Evolutionary conservation across 2,888 invertebrate species (phyloP), one percentile per base, ranked within the genome.

Genomic region (Protophormia terraenovae): DNA sequence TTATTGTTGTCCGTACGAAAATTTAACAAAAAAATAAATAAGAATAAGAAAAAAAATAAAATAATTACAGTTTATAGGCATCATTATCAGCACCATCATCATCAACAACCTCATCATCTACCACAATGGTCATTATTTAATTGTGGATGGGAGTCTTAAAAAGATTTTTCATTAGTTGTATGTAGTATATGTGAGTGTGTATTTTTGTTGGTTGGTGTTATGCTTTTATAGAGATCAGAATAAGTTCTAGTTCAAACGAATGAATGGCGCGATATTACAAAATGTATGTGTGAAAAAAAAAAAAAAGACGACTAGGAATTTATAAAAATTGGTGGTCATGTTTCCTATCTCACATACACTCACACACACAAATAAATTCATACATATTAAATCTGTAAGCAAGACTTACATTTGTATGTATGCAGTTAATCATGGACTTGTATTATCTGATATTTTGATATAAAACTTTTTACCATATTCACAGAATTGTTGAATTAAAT

Each of bases 51-150:
- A 35, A 69, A 16, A 35, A 66, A 72, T 77, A 2, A 47, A 67
- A 73, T 81, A 81, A 85, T 85, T 85, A 85, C 58, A 77, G 84
- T 81, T 78, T 78, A 53, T 69, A 53, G 78, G 35, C 81, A 67
- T 67, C 77, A 77, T 72, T 67, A 84, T 81, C 72, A 67, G 38
- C 72, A 80, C 24, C 76, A 47, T 22, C 71, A 58, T 62, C 71
- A 76, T 35, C 58, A 45, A 50, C 53, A 76, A 62, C 53, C 55
- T 67, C 53, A 45, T 60, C n/a, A n/a, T n/a, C n/a, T n/a, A n/a
- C 50, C 53, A 64, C 60, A 47, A 35, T 60, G 60, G 73, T 81
- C 73, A 73, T 73, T 81, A 84, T 77, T 80, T 73, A 84, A 84
- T 73, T 84, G 84, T 77, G 60, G n/a, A n/a, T n/a, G n/a, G n/a